Base-by-base conservation (phyloP, 2,797 vertebrate genomes). In the Fringilla coelebs region DNA sequence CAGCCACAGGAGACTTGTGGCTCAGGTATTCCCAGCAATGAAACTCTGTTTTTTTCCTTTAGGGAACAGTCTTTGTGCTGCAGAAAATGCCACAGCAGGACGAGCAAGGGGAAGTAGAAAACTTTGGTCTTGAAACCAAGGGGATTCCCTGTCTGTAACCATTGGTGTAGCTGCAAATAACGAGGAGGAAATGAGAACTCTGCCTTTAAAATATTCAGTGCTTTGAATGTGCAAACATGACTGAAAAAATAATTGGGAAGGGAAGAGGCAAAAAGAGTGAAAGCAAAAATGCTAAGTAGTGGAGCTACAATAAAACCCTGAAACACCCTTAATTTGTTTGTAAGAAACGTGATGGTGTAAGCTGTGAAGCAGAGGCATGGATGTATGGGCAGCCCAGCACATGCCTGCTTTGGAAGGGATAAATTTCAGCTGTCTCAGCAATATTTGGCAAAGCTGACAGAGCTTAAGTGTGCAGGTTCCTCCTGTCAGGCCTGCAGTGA, bases 321-420 rank as follows among this genome's bases (percentile, higher is more conserved):
- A 61, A 25, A n/a, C 1, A 1, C 15, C 29, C 1, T 21, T n/a
- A 28, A 12, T 21, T 43, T 46, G 16, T 38, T 41, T 6, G 3
- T 13, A 45, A 46, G 55, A 12, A 26, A 58, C 1, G 3, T 7
- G 28, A 60, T 17, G 21, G 3, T 2, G 28, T 21, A 40, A 38
- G 36, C 29, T n/a, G n/a, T n/a, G 21, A 68, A 51, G 34, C 34
- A 22, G 18, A n/a, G 24, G 13, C 9, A 4, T 1, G 26, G 57
- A 46, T n/a, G 25, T 5, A 15, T 25, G 45, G 32, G 29, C 34
- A 24, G 20, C 29, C 57, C 43, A 29, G 5, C 45, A 32, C n/a
- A 43, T 1, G 0, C 15, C 51, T 73, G 52, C 60, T 68, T 73
- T 48, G 55, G 52, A 48, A 76, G 65, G 36, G 36, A 66, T 54